Conservation (phyloP, 1,140 invertebrate species). For the Rhyzopertha dominica region DNA sequence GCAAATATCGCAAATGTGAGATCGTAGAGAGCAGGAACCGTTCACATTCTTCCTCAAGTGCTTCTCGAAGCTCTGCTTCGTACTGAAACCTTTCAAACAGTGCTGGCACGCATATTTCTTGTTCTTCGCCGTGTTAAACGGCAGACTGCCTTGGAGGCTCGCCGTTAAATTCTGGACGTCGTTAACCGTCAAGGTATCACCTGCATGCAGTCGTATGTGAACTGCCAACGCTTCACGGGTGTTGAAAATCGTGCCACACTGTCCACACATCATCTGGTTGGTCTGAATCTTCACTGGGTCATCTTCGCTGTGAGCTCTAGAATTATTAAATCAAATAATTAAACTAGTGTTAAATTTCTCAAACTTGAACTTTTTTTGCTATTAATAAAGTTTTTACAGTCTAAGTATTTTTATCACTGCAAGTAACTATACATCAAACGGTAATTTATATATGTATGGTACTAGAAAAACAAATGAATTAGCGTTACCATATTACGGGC, state of each 20-base stretch:
- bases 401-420: too few relatives aligned
- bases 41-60: conserved; percentile 71
- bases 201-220: conserved; percentile 75
- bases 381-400: too few relatives aligned
- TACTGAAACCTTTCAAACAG: conserved; percentile 78
- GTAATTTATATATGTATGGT: too few relatives aligned
- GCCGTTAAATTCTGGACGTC: conserved; percentile 77
- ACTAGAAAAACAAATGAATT: too few relatives aligned
- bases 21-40: conserved; percentile 73
- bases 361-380: too few relatives aligned
- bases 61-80: conserved; percentile 72
- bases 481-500: too few relatives aligned
- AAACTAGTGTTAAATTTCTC: too few relatives aligned
- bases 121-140: conserved; percentile 48
- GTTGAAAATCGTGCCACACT: conserved; percentile 61
- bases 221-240: conserved; percentile 70
- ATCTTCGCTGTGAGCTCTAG: too few relatives aligned
- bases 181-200: conserved; percentile 77
- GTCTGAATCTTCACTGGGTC: too few relatives aligned
- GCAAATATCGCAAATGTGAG: conserved; percentile 76
- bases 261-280: conserved; percentile 49
- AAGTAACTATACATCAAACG: too few relatives aligned
- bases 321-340: too few relatives aligned
- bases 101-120: conserved; percentile 79
- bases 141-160: conserved; percentile 56